These are phyloP conservation scores for Sciurus vulgaris DNA, from an alignment of 2,797 vertebrate species.

Conservation along the genomic window DNA sequence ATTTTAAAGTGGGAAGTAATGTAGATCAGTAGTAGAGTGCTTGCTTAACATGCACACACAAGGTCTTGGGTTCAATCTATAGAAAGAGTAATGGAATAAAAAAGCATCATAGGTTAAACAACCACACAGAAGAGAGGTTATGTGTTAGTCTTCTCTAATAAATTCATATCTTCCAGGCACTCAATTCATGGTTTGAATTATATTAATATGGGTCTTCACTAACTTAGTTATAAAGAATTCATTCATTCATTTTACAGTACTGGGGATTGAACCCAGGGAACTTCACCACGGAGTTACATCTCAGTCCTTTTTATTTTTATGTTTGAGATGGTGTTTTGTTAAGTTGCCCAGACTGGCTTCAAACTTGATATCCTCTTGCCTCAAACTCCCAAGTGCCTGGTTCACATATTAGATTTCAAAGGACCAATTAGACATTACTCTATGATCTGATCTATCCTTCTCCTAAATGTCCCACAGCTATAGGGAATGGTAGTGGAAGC, in stretches of 20 bases:
- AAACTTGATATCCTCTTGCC: no score
- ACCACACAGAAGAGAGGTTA: not conserved
- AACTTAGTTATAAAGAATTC: conserved; percentile 8
- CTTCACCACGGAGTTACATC: no score
- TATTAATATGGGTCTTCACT: conserved; percentile 45
- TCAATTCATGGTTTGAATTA: conserved; percentile 27
- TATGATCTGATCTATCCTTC: not conserved
- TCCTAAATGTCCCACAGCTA: not conserved
- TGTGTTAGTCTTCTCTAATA: conserved; percentile 45
- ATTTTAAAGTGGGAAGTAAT: conserved; percentile 39
- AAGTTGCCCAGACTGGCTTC: no score
- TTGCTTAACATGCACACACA: no score
- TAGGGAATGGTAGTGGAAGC: not conserved
- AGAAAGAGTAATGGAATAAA: no score
- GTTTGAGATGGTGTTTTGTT: no score
- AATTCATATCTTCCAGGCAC: not conserved
- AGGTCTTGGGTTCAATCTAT: no score
- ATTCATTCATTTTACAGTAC: not conserved
- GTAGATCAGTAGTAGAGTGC: no score
- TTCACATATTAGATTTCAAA: conserved; percentile 18
- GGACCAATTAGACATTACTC: not conserved
- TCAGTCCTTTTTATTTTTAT: no score
- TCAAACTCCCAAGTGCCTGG: no score
- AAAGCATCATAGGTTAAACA: not conserved
- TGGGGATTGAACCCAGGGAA: no score